These are phyloP conservation scores for Notodonta ziczac DNA, from an alignment of 2,888 invertebrate genomes.

Conservation along the genomic window DNA sequence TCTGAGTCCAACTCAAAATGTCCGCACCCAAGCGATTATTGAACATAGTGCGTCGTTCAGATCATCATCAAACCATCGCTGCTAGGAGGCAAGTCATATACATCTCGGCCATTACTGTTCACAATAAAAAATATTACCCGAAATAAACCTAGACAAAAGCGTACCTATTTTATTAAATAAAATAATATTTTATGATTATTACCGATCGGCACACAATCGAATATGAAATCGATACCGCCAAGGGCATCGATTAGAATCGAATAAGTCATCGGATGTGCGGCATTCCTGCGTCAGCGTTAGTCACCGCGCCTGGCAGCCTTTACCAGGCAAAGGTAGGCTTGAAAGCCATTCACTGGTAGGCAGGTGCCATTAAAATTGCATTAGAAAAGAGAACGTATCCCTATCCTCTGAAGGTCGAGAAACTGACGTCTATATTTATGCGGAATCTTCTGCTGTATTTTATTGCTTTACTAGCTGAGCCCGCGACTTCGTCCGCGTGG, in stretches of 20 bases:
- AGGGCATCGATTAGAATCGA: constrained; percentile 5
- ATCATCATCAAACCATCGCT: no score
- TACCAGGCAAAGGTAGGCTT: background rate
- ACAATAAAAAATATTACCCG: no score
- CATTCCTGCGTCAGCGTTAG: constrained; percentile 7
- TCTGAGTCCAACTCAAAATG: no score
- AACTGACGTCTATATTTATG: background rate
- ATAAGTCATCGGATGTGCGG: constrained; percentile 2
- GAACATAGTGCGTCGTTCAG: no score
- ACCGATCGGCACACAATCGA: background rate
- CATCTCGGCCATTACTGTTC: no score
- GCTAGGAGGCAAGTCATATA: no score
- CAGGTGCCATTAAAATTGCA: background rate
- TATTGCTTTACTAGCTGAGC: no score
- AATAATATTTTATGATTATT: background rate
- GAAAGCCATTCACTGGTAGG: background rate
- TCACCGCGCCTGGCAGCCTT: background rate
- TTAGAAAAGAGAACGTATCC: background rate
- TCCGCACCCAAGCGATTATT: no score
- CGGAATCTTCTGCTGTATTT: no score
- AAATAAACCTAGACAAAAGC: no score
- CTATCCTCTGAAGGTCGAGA: background rate
- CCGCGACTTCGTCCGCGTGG: no score
- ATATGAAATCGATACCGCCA: constrained; percentile 2
- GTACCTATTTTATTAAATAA: background rate